Conservation (phyloP, 2,113 vertebrate genomes). For the Poecile atricapillus region DNA sequence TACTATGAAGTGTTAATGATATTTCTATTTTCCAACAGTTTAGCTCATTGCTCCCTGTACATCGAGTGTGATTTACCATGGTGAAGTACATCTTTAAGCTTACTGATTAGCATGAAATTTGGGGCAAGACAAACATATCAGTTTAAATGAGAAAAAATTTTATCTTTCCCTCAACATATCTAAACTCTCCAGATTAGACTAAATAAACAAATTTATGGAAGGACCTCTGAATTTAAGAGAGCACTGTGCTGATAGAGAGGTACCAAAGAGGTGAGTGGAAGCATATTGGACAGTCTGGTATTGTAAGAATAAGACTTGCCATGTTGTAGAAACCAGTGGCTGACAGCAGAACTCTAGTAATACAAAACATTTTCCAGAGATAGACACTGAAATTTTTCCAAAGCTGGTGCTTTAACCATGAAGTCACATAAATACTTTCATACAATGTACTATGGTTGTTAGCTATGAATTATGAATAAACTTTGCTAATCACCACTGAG, state of each 20-base stretch:
- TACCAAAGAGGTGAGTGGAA: not conserved
- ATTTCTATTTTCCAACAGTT: not conserved
- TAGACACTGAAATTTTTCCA: not conserved
- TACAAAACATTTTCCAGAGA: not conserved
- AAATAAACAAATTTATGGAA: not conserved
- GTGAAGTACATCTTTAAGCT: not conserved
- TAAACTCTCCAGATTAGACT: not conserved
- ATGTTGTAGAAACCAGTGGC: not conserved
- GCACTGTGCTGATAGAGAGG: not conserved
- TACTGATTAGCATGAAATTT: not conserved
- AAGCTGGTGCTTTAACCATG: not conserved
- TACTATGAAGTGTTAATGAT: not conserved
- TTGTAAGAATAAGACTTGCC: not conserved
- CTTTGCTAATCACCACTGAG: not conserved
- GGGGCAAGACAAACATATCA: not conserved
- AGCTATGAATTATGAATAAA: constrained; percentile 36
- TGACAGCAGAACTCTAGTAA: not conserved
- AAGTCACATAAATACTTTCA: not conserved
- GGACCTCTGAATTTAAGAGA: not conserved
- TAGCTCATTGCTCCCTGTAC: not conserved
- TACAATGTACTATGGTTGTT: not conserved
- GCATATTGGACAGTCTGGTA: not conserved
- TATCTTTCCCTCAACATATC: not conserved
- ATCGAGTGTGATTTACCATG: not conserved
- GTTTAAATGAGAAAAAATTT: not conserved